phyloP scores from a whole-genome alignment of 2,113 vertebrate genomes.

The Hippocampus guttulatus region DNA sequence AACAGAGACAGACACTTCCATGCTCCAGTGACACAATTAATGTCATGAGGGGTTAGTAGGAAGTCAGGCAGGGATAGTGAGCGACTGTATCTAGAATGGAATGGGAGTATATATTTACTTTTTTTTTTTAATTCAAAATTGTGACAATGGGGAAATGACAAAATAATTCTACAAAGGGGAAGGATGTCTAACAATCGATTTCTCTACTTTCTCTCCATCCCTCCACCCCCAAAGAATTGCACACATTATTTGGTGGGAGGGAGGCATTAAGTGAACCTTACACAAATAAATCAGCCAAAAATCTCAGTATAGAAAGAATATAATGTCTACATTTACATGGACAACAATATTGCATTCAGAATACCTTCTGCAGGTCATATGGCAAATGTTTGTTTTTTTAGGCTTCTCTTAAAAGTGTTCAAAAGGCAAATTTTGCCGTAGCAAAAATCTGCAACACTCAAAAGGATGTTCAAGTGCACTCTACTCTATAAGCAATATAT shows the following conservation, averaged over 20 bases:
- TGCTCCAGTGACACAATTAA: slow-evolving; percentile 52
- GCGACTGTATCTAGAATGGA: background rate
- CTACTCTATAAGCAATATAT: background rate
- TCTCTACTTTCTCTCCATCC: slow-evolving; percentile 13
- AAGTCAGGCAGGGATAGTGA: slow-evolving; percentile 53
- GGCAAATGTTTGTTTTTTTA: background rate
- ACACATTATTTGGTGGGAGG: background rate
- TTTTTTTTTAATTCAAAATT: background rate
- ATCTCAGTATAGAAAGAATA: background rate
- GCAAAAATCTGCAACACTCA: background rate
- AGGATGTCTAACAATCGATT: slow-evolving; percentile 37
- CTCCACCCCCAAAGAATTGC: background rate
- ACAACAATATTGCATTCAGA: background rate
- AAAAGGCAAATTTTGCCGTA: no score
- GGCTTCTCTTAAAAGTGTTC: no score
- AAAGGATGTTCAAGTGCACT: background rate
- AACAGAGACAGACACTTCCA: slow-evolving; percentile 34
- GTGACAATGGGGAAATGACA: background rate
- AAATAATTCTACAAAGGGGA: slow-evolving; percentile 9
- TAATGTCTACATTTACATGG: background rate
- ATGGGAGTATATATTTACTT: background rate
- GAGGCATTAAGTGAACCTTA: background rate
- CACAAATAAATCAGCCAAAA: background rate
- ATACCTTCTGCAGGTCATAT: background rate
- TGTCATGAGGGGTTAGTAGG: slow-evolving; percentile 30